Conservation (phyloP, 2,888 invertebrate species). For the Lamproptera curius region DNA sequence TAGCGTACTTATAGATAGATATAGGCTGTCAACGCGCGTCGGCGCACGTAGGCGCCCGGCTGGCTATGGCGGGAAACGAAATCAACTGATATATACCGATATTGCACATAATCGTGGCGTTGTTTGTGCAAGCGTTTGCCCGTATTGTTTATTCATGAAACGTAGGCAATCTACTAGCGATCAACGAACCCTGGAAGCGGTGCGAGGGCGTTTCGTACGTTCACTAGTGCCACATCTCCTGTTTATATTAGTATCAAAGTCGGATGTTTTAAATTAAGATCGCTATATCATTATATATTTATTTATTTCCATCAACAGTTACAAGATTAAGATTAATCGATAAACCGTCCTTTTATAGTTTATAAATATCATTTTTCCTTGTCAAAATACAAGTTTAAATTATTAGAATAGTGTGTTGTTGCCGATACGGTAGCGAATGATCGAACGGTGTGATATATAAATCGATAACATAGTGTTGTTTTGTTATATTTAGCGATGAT, state of each 20-base stretch:
- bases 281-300: too few relatives aligned
- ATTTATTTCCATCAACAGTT: too few relatives aligned
- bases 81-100: conserved; percentile 35
- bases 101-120: conserved; percentile 31
- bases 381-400: too few relatives aligned
- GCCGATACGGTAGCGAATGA: conserved; percentile 6
- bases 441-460: conserved; percentile 7
- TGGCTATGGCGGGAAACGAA: conserved; percentile 36
- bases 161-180: conserved; percentile 31
- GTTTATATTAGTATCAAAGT: too few relatives aligned
- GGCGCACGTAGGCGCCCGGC: conserved; percentile 64
- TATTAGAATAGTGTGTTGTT: too few relatives aligned
- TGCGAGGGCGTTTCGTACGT: conserved; percentile 5
- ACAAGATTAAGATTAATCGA: too few relatives aligned
- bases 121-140: conserved; percentile 32
- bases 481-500: conserved; percentile 52
- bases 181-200: conserved; percentile 28
- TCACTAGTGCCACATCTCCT: neutral
- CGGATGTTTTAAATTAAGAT: too few relatives aligned
- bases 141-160: conserved; percentile 36
- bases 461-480: conserved; percentile 4
- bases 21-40: conserved; percentile 50
- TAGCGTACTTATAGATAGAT: conserved; percentile 11
- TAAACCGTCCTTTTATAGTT: too few relatives aligned
- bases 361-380: too few relatives aligned